Conservation (phyloP, 2,888 invertebrate species). For the Dryadula phaetusa region DNA sequence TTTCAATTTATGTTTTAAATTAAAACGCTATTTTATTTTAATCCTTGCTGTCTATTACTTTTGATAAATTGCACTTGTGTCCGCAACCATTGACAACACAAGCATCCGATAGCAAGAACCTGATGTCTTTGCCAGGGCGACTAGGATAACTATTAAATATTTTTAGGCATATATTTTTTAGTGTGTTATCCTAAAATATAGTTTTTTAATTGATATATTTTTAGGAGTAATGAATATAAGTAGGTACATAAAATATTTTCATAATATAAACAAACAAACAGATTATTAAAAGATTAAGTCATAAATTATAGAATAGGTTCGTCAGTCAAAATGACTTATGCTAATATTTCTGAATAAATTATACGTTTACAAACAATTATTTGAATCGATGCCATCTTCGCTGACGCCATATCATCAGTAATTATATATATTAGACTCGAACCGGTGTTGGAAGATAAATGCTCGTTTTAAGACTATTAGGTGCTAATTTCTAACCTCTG, state of each 20-base stretch:
- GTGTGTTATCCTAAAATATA: no score
- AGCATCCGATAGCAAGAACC: no score
- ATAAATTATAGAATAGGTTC: constrained; percentile 23
- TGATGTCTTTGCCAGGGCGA: no score
- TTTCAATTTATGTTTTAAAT: no score
- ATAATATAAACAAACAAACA: not conserved
- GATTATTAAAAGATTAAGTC: not conserved
- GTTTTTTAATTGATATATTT: not conserved
- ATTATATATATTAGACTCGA: constrained; percentile 34
- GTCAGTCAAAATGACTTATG: constrained; percentile 37
- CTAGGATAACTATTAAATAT: no score
- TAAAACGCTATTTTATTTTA: no score
- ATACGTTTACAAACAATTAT: constrained; percentile 36
- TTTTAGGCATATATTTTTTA: no score
- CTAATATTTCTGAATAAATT: constrained; percentile 36
- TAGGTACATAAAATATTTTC: not conserved
- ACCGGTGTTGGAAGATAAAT: constrained; percentile 36
- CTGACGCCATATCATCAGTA: constrained; percentile 29
- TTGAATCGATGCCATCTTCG: constrained; percentile 33
- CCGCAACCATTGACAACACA: no score
- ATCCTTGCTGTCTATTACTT: no score
- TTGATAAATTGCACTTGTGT: no score
- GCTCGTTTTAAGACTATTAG: constrained; percentile 19
- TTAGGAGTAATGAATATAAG: not conserved
- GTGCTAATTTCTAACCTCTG: constrained; percentile 10